Percentiles rank a stretch among this genome's conserved stretches.
Conservation (phyloP, 2,113 vertebrate genomes). For the Tricholaema leucomelas region DNA sequence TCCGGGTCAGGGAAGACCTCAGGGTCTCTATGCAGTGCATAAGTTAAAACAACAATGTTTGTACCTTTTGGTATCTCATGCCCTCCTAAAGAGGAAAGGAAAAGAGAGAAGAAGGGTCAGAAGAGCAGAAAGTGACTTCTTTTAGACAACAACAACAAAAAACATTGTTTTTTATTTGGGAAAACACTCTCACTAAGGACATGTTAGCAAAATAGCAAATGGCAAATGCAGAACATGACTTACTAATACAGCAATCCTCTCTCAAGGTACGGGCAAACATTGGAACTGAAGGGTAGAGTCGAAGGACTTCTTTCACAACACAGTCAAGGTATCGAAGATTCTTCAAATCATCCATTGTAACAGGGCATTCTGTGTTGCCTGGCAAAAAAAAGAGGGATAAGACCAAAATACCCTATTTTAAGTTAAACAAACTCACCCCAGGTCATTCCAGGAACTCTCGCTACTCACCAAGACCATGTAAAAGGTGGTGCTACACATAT, state of each 20-base stretch:
- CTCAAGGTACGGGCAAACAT: slow-evolving; percentile 85
- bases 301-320: slow-evolving; percentile 91
- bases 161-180: not conserved
- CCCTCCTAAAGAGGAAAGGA: slow-evolving; percentile 73
- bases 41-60: slow-evolving; percentile 79
- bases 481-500: not conserved
- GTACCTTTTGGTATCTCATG: slow-evolving; percentile 81
- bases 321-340: slow-evolving; percentile 90
- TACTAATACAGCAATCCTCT: slow-evolving; percentile 87
- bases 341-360: slow-evolving; percentile 86
- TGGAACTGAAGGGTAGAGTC: slow-evolving; percentile 91
- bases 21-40: slow-evolving; percentile 86
- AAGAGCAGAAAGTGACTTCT: not conserved
- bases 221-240: slow-evolving; percentile 7
- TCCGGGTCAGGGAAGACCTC: slow-evolving; percentile 87
- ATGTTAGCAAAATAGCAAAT: not conserved
- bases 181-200: not conserved
- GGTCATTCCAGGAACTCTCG: not conserved
- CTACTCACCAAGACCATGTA: not conserved
- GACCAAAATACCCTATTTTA: not conserved
- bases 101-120: not conserved
- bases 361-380: slow-evolving; percentile 80
- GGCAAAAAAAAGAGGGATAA: not conserved
- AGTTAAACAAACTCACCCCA: not conserved
- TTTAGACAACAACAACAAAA: not conserved